phyloP scores from a whole-genome alignment of 2,888 invertebrate species.

The Apamea anceps region DNA sequence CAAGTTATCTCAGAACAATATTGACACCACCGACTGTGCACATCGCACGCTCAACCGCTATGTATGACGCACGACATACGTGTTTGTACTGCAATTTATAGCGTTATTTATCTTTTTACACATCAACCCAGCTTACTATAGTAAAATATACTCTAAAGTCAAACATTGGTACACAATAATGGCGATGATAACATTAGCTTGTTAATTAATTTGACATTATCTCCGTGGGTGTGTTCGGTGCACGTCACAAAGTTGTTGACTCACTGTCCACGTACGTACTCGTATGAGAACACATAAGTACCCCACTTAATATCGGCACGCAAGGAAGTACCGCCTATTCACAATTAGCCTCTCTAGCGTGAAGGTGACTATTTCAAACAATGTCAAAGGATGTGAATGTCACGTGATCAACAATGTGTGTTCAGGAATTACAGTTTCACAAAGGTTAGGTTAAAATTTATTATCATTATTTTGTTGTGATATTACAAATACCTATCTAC shows the following conservation, averaged over 20 bases:
- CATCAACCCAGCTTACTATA: slow-evolving; percentile 45
- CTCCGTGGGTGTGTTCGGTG: slow-evolving; percentile 78
- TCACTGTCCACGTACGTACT: slow-evolving; percentile 45
- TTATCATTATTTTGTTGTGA: slow-evolving; percentile 10
- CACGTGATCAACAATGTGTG: slow-evolving; percentile 25
- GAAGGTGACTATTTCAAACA: slow-evolving; percentile 54
- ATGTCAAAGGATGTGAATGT: slow-evolving; percentile 45
- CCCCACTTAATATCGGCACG: slow-evolving; percentile 30
- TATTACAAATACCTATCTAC: slow-evolving; percentile 9
- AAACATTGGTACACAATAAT: slow-evolving; percentile 58
- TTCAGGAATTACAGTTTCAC: slow-evolving; percentile 42
- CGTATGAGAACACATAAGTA: slow-evolving; percentile 25
- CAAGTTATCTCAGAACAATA: slow-evolving; percentile 55
- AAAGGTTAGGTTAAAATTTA: slow-evolving; percentile 32
- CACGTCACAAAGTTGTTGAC: slow-evolving; percentile 72
- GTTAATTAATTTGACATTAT: slow-evolving; percentile 74
- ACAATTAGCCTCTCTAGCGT: slow-evolving; percentile 55
- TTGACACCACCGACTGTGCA: slow-evolving; percentile 43
- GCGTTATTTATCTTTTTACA: slow-evolving; percentile 51
- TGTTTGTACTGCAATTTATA: slow-evolving; percentile 56
- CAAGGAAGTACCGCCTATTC: slow-evolving; percentile 49
- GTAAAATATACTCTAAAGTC: slow-evolving; percentile 41
- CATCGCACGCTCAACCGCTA: slow-evolving; percentile 38
- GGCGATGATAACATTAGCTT: slow-evolving; percentile 62
- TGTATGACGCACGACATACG: slow-evolving; percentile 60